Conservation (phyloP, 1,140 invertebrate genomes). For the Drosophila auraria region DNA sequence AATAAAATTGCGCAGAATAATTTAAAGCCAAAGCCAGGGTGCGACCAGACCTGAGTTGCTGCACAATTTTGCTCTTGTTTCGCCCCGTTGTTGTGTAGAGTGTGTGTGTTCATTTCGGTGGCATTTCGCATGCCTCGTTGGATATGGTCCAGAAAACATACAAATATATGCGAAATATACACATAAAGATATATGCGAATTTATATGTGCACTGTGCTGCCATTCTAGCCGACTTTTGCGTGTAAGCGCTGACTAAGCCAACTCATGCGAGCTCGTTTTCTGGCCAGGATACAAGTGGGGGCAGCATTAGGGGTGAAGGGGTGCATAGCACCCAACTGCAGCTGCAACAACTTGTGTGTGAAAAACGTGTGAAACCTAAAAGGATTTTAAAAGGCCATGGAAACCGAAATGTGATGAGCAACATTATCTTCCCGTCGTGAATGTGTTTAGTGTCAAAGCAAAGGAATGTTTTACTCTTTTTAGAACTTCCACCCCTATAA, state of each 20-base stretch:
- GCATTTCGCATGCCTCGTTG: constrained; percentile 74
- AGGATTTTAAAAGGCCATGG: constrained; percentile 18
- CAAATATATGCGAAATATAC: constrained; percentile 1
- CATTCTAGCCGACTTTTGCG: constrained; percentile 38
- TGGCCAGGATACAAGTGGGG: constrained; percentile 11
- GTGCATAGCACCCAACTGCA: constrained; percentile 6
- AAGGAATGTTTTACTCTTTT: neutral
- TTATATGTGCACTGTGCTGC: constrained; percentile 17
- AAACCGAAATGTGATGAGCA: constrained; percentile 2
- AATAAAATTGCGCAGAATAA: constrained; percentile 62
- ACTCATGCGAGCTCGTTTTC: constrained; percentile 30
- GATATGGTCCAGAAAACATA: constrained; percentile 42
- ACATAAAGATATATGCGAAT: constrained; percentile 13
- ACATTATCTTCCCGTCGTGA: constrained; percentile 3
- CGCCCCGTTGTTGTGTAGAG: constrained; percentile 26
- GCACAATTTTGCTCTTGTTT: constrained; percentile 16
- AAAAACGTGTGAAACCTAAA: constrained; percentile 27
- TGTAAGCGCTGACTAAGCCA: constrained; percentile 59
- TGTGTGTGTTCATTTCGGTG: constrained; percentile 66
- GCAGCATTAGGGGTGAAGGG: neutral
- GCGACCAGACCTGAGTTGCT: constrained; percentile 11
- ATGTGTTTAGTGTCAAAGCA: neutral
- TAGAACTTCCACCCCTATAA: too few species aligned
- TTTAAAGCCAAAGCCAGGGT: constrained; percentile 32
- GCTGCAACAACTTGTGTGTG: constrained; percentile 15